These are phyloP conservation scores for Larimichthys polyactis DNA, from an alignment of 2,113 vertebrate genomes.

Conservation along the genomic window DNA sequence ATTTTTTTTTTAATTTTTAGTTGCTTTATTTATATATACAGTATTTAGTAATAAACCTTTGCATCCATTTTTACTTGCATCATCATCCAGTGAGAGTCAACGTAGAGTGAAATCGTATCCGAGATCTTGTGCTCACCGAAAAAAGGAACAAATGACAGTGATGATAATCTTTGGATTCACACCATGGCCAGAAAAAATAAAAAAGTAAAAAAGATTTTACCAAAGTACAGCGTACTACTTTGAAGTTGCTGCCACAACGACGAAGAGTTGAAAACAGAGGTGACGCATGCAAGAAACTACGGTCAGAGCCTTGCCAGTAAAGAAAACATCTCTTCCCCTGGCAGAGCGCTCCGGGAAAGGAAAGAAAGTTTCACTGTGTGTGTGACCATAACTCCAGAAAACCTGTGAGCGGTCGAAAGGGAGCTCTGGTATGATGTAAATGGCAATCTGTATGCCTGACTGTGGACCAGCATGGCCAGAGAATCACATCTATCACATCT, in stretches of 20 bases:
- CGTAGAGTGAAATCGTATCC: not conserved
- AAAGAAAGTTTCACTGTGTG: conserved; percentile 27
- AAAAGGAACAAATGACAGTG: conserved; percentile 31
- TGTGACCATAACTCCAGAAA: conserved; percentile 9
- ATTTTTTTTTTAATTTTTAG: too few relatives aligned
- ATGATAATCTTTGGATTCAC: conserved; percentile 45
- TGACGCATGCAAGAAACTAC: conserved; percentile 49
- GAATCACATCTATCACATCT: conserved; percentile 26
- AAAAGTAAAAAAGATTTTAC: not conserved
- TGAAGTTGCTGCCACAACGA: conserved; percentile 49
- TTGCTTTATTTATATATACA: too few relatives aligned
- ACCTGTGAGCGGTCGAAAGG: conserved; percentile 24
- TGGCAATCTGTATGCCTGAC: conserved; percentile 33
- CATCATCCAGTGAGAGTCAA: conserved; percentile 10
- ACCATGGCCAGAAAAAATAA: conserved; percentile 28
- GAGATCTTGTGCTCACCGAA: conserved; percentile 5
- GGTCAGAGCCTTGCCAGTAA: conserved; percentile 23
- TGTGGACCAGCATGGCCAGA: conserved; percentile 22
- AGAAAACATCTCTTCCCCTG: conserved; percentile 46
- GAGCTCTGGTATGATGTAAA: conserved; percentile 27
- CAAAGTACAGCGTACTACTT: conserved; percentile 28
- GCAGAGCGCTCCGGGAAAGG: conserved; percentile 29
- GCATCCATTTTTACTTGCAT: conserved; percentile 10
- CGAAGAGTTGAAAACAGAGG: conserved; percentile 28
- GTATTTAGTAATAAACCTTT: too few relatives aligned